These are phyloP conservation scores for Nothoprocta pentlandii DNA, from an alignment of 2,113 vertebrate species.

Conservation along the genomic window DNA sequence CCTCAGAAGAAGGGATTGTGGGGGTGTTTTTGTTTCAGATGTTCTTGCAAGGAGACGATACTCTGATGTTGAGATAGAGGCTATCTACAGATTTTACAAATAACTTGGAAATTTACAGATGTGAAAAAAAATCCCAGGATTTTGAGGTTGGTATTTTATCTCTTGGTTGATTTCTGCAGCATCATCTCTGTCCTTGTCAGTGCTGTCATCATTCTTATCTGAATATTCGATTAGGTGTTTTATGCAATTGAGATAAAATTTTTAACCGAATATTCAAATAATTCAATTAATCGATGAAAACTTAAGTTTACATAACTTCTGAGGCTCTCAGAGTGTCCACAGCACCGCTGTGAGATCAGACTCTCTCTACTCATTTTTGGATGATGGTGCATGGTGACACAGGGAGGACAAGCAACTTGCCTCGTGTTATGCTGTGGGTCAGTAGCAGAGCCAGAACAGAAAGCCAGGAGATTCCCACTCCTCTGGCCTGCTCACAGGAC, in stretches of 20 bases:
- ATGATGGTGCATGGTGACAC: background rate
- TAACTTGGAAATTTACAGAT: constrained; percentile 56
- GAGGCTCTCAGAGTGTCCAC: background rate
- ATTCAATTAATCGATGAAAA: constrained; percentile 67
- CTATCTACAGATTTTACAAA: constrained; percentile 69
- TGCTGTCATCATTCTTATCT: constrained; percentile 72
- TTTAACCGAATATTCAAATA: constrained; percentile 77
- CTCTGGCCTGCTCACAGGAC: background rate
- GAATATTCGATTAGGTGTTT: constrained; percentile 68
- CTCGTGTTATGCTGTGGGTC: fast-evolving
- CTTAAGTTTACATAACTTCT: constrained; percentile 2
- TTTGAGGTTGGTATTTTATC: constrained; percentile 66
- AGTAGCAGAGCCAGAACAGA: background rate
- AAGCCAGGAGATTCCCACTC: background rate
- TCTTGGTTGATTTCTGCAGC: constrained; percentile 68
- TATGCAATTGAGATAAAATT: constrained; percentile 17
- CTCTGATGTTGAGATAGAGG: constrained; percentile 62
- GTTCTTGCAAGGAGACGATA: constrained; percentile 58
- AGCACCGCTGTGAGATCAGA: background rate
- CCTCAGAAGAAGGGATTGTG: constrained; percentile 63
- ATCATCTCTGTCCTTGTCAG: constrained; percentile 72
- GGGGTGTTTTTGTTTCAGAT: constrained; percentile 63
- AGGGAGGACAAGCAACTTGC: background rate
- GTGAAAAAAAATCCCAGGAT: constrained; percentile 65
- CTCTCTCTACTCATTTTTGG: background rate